phyloP scores from a whole-genome alignment of 2,888 invertebrate species.

The Himalopsyche anomala region DNA sequence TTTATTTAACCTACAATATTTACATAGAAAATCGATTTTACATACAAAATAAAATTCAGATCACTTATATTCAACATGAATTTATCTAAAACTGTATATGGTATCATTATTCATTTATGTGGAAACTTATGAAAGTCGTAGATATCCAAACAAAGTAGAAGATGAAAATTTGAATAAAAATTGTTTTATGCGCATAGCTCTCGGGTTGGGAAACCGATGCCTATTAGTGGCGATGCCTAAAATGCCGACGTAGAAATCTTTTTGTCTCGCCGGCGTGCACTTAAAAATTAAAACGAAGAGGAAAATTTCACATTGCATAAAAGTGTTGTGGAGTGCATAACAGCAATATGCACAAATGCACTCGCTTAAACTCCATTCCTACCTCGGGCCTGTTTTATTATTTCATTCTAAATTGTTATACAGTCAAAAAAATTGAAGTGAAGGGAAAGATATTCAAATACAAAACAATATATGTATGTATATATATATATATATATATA shows the following conservation, averaged over 20 bases:
- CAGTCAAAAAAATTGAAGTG: conserved; percentile 51
- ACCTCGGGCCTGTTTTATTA: conserved; percentile 36
- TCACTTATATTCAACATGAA: too few relatives aligned
- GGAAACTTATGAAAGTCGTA: too few relatives aligned
- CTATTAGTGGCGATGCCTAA: conserved; percentile 35
- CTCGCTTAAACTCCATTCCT: background rate
- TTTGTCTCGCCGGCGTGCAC: conserved; percentile 58
- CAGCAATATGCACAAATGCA: conserved; percentile 33
- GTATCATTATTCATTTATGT: too few relatives aligned
- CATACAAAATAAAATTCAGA: too few relatives aligned
- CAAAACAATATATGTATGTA: too few relatives aligned
- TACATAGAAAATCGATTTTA: too few relatives aligned
- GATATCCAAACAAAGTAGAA: too few relatives aligned
- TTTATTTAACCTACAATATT: too few relatives aligned
- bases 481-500: too few relatives aligned
- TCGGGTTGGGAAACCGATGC: background rate
- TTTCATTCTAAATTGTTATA: conserved; percentile 49
- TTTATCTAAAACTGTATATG: too few relatives aligned
- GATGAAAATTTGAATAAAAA: background rate
- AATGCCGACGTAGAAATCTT: conserved; percentile 46
- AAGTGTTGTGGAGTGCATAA: conserved; percentile 41
- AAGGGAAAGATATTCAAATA: background rate
- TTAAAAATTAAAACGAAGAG: conserved; percentile 59
- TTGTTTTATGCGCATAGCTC: background rate
- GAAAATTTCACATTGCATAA: conserved; percentile 52